phyloP scores from a whole-genome alignment of 2,113 vertebrate genomes.

The Ceyx margarethae region DNA sequence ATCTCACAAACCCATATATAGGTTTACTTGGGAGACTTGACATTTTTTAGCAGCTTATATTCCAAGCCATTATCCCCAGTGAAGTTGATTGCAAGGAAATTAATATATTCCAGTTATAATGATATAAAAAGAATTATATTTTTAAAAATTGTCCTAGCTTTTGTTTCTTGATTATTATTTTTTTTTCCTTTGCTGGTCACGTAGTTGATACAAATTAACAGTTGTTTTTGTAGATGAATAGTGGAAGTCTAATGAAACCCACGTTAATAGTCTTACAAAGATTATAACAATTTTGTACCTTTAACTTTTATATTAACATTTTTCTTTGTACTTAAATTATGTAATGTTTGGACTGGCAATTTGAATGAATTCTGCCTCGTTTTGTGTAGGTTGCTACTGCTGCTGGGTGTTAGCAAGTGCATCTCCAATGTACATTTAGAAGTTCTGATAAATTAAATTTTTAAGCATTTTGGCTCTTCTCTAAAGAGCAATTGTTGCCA shows the following conservation, averaged over 20 bases:
- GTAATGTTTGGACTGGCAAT: not conserved
- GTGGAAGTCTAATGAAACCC: not conserved
- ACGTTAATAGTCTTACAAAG: not conserved
- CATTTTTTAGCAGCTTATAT: not conserved
- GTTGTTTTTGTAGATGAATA: not conserved
- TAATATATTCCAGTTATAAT: not conserved
- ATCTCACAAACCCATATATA: not conserved
- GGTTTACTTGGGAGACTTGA: not conserved
- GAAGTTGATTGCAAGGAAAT: not conserved
- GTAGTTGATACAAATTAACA: not conserved
- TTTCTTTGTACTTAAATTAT: constrained; percentile 6
- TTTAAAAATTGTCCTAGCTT: not conserved
- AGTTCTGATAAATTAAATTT: constrained; percentile 21
- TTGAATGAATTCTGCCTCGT: constrained; percentile 12
- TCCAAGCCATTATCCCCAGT: not conserved
- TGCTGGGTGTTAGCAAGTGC: constrained; percentile 53
- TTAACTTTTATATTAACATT: not conserved
- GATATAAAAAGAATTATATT: not conserved
- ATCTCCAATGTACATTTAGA: constrained; percentile 12
- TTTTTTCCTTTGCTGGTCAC: not conserved
- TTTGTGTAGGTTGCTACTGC: constrained; percentile 49
- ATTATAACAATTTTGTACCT: not conserved
- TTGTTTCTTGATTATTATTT: not conserved
- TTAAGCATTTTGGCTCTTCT: constrained; percentile 31
- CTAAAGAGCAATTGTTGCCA: constrained; percentile 25